Evolutionary conservation across 2,113 vertebrate species (phyloP).

Genomic region (Vulpes ferrilata): DNA sequence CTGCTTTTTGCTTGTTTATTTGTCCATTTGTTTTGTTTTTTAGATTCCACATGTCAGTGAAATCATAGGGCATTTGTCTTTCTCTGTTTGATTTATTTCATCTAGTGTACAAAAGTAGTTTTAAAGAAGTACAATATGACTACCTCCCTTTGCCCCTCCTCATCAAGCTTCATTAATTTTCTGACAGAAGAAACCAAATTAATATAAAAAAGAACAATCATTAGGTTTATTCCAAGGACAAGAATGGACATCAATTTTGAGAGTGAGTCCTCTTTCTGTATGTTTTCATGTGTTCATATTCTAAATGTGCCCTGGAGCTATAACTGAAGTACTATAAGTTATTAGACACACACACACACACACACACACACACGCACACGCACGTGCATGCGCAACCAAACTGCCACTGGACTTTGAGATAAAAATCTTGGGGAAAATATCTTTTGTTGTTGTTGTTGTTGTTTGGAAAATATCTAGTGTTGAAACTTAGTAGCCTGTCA

Average conservation of each 20-base stretch:
- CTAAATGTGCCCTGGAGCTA: background rate
- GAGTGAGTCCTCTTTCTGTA: background rate
- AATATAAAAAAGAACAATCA: background rate
- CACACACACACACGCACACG: background rate
- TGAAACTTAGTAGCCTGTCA: background rate
- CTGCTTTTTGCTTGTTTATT: background rate
- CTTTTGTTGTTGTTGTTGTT: too few species aligned
- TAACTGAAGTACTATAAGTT: background rate
- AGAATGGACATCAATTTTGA: background rate
- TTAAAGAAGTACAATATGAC: background rate
- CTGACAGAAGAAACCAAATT: background rate
- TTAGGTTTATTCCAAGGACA: background rate
- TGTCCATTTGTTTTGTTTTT: background rate
- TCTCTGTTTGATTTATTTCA: background rate
- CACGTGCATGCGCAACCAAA: background rate
- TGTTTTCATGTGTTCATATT: constrained; percentile 16
- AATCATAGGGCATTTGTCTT: background rate
- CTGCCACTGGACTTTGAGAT: background rate
- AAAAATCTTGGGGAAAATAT: background rate
- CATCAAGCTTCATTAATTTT: background rate
- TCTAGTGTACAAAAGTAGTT: background rate
- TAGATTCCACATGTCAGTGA: background rate
- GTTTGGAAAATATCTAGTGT: background rate
- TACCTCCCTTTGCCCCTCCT: background rate
- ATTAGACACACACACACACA: background rate